Percentiles rank a stretch among this genome's conserved stretches.
Conservation (phyloP, 2,797 vertebrate species). For the Cyprinella venusta region DNA sequence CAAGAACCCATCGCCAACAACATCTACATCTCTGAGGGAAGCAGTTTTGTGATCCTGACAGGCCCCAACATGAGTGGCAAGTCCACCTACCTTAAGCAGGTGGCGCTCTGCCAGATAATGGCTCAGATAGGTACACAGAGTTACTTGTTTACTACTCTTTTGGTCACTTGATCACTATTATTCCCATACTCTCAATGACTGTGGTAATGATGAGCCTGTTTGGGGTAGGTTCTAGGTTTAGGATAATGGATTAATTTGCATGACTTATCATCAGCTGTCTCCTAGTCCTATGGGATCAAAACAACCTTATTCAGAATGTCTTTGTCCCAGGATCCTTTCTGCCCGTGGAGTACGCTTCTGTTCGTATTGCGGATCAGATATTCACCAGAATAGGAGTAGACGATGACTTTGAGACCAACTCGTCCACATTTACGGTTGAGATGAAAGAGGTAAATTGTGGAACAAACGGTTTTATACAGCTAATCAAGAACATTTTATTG, state of each 20-base stretch:
- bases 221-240: background rate
- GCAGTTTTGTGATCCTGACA: slow-evolving; percentile 93
- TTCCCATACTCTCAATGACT: background rate
- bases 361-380: slow-evolving; percentile 93
- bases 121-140: slow-evolving; percentile 90
- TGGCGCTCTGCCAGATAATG: slow-evolving; percentile 97
- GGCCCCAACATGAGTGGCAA: slow-evolving; percentile 99
- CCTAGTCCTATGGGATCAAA: slow-evolving; percentile 1
- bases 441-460: slow-evolving; percentile 90
- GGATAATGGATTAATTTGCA: background rate
- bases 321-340: slow-evolving; percentile 89
- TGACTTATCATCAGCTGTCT: slow-evolving; percentile 4
- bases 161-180: background rate
- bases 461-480: background rate
- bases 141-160: background rate
- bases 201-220: background rate
- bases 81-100: slow-evolving; percentile 96
- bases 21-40: slow-evolving; percentile 90
- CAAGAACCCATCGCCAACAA: slow-evolving; percentile 92
- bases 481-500: background rate
- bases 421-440: slow-evolving; percentile 97
- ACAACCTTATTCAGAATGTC: slow-evolving; percentile 4
- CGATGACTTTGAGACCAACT: slow-evolving; percentile 97
- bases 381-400: slow-evolving; percentile 97
- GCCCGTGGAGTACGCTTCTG: slow-evolving; percentile 92